These are phyloP conservation scores for Acanthornis magna DNA, from an alignment of 2,797 vertebrate species.

Conservation along the genomic window DNA sequence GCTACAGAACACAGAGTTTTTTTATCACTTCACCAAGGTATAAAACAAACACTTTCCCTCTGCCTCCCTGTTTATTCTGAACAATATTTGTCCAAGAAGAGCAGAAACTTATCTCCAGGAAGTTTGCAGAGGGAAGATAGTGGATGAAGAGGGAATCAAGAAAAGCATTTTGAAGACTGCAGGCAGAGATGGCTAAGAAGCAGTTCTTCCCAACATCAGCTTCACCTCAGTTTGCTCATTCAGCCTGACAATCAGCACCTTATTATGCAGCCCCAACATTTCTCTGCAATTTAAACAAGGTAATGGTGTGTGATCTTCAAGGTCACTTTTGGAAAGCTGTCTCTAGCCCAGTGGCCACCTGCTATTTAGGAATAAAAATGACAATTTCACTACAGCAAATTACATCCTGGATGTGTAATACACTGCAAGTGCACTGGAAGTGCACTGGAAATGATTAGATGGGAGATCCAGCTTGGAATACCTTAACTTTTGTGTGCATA, in stretches of 20 bases:
- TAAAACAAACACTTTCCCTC: conserved; percentile 8
- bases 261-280: conserved; percentile 35
- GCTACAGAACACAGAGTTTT: background rate
- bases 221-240: background rate
- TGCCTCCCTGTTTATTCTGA: conserved; percentile 1
- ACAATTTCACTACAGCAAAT: conserved; percentile 40
- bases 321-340: conserved; percentile 34
- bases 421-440: background rate
- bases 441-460: background rate
- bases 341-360: background rate
- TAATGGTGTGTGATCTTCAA: conserved; percentile 37
- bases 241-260: conserved; percentile 40
- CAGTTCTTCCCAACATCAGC: background rate
- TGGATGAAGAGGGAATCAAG: background rate
- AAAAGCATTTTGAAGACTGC: background rate
- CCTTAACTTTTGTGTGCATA: background rate
- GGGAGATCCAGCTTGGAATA: background rate
- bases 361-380: conserved; percentile 50
- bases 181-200: background rate
- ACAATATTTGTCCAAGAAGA: conserved; percentile 18
- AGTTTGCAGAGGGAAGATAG: background rate
- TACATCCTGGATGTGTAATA: background rate
- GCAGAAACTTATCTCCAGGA: conserved; percentile 5
- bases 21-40: background rate
- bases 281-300: conserved; percentile 46